Percentiles rank a stretch among this genome's conserved stretches.
Conservation (phyloP, 2,113 vertebrate species). For the Dunckerocampus dactyliophorus region DNA sequence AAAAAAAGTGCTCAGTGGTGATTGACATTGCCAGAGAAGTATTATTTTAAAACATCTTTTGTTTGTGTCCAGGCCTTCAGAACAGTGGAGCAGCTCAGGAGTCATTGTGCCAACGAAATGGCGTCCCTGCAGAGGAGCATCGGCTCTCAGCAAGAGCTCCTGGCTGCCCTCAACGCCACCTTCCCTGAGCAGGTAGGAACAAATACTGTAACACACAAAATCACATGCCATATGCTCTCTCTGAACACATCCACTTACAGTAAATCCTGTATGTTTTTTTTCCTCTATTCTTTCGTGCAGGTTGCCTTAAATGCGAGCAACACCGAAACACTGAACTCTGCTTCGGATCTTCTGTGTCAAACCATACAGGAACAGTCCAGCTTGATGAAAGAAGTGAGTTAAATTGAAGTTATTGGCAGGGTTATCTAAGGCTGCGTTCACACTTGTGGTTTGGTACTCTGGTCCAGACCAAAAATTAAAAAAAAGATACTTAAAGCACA, state of each 20-base stretch:
- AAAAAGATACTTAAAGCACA: no score
- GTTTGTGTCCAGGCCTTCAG: constrained; percentile 65
- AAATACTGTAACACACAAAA: neutral
- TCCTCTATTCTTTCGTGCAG: constrained; percentile 30
- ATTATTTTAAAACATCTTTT: neutral
- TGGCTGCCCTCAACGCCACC: constrained; percentile 64
- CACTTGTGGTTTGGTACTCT: no score
- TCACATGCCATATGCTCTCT: neutral
- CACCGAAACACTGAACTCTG: constrained; percentile 40
- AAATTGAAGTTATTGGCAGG: neutral
- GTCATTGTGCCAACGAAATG: constrained; percentile 67
- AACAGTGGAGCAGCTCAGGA: constrained; percentile 73
- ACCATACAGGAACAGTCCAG: constrained; percentile 69
- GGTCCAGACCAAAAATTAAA: no score
- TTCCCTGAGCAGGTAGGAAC: constrained; percentile 73
- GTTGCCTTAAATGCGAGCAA: constrained; percentile 57
- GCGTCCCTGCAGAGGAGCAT: constrained; percentile 68
- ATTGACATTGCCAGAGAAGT: neutral
- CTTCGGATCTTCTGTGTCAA: constrained; percentile 47
- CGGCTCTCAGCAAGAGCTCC: constrained; percentile 71
- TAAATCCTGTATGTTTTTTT: neutral
- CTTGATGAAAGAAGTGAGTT: constrained; percentile 69
- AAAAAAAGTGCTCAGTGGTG: neutral
- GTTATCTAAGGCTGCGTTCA: neutral
- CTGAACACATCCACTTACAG: neutral